Evolutionary conservation across 2,797 vertebrate genomes (phyloP).

Genomic region (Trematomus bernacchii): DNA sequence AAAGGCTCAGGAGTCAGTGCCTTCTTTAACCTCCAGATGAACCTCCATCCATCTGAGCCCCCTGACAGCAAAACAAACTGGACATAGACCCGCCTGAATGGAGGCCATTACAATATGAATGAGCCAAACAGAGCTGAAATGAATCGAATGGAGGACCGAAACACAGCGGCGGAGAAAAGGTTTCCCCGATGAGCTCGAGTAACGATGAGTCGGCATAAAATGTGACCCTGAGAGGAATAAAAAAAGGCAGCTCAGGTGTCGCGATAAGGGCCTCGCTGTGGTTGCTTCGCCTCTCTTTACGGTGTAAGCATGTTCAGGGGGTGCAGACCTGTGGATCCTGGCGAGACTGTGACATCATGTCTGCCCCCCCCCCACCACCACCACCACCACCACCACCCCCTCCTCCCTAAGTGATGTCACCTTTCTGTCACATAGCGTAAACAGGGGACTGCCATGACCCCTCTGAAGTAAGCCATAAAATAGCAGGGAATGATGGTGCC

Average conservation of each 20-base stretch:
- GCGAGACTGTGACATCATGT: slow-evolving; percentile 76
- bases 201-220: slow-evolving; percentile 70
- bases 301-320: slow-evolving; percentile 36
- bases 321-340: slow-evolving; percentile 58
- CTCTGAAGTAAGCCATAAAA: slow-evolving; percentile 66
- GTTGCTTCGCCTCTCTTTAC: slow-evolving; percentile 17
- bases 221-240: slow-evolving; percentile 54
- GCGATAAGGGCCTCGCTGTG: slow-evolving; percentile 49
- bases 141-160: slow-evolving; percentile 66
- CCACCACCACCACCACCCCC: too few species aligned
- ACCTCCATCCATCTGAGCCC: slow-evolving; percentile 78
- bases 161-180: slow-evolving; percentile 54
- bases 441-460: slow-evolving; percentile 70
- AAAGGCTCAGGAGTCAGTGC: slow-evolving; percentile 43
- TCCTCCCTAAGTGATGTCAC: slow-evolving; percentile 70
- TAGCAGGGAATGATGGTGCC: slow-evolving; percentile 48
- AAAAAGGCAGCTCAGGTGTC: slow-evolving; percentile 55
- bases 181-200: slow-evolving; percentile 60
- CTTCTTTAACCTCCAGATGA: slow-evolving; percentile 80
- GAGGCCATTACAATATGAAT: slow-evolving; percentile 83
- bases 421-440: slow-evolving; percentile 59
- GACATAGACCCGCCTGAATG: slow-evolving; percentile 78
- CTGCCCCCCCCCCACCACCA: slow-evolving; percentile 32
- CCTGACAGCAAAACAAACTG: slow-evolving; percentile 83
- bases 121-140: slow-evolving; percentile 78